Evolutionary conservation across 1,140 invertebrate species (phyloP), one percentile per base, ranked within the genome.

Genomic region (Akabosia matsudoensis): DNA sequence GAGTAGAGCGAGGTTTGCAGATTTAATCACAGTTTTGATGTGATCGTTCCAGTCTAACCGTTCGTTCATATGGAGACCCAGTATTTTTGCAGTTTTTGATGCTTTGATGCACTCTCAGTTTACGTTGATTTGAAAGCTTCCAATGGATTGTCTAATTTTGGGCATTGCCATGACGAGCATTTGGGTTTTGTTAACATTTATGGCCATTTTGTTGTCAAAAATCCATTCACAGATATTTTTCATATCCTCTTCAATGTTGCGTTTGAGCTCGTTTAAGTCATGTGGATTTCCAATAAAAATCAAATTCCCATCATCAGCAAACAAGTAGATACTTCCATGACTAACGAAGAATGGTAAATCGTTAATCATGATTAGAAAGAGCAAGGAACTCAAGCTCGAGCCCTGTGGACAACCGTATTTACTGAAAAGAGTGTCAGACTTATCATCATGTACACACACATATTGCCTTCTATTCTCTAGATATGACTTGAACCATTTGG

Each of bases 101-200:
- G n/a, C 1, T 54, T 75, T 24, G 4, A 73, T 51, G 1, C 14
- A 33, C 2, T 30, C 30, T 22, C 22, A 52, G 7, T 22, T 34
- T 13, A 56, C 4, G 4, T 7, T 13, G 24, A 56, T 22, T 4
- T 73, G 28, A 7, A 73, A 18, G 56, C 16, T 14, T 1, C 2
- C 14, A 4, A 30, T 24, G 22, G 4, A 16, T 56, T 56, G 10
- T 4, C 54, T 10, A 16, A 56, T 56, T 13, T 56, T 3, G 14
- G 54, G 54, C 24, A n/a, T 56, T 24, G 54, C 54, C 4, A 24
- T 31, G 13, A 30, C 28, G 22, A 30, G 73, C 28, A 76, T 7
- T 34, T 76, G 4, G 33, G 70, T 56, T 73, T 76, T 76, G 1
- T 71, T 24, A 28, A 76, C n/a, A n/a, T 71, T 24, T 1, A 76